Base-by-base conservation (phyloP, 2,888 invertebrate genomes). In the Phyllotreta cruciferae region DNA sequence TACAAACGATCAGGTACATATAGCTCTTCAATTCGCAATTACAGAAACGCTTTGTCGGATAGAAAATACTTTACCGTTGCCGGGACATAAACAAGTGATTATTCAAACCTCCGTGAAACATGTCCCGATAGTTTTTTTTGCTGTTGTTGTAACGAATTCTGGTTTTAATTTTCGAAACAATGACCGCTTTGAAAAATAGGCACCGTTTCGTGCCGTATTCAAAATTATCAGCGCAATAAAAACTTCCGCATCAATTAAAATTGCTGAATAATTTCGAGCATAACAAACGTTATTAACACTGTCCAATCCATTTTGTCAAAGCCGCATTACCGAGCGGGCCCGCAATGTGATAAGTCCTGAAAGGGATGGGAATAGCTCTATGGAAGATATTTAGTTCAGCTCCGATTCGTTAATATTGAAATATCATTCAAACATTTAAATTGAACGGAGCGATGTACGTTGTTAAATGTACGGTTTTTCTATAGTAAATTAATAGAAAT, bases 301-400 rank as follows among this genome's bases (percentile, higher is more conserved):
- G 69, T 69, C 69, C 70, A 56, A 66, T 67, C 62, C 65, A 67
- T 61, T 70, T 68, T 68, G 64, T 66, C 64, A 64, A 53, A 60
- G 52, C 52, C 55, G 52, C 36, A 56, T 42, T 24, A 58, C 44
- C 60, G 52, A 47, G 55, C 13, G 56, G 58, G 64, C 24, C 41
- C 41, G 55, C 37, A 52, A 10, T 52, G 34, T 37, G 62, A 62
- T 41, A 54, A 54, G 52, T 49, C 34, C 9, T 41, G 9, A 41
- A n/a, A 41, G 1, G 6, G 9, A n/a, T 41, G n/a, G 41, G 41
- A 24, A 24, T 24, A 4, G 24, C 24, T 24, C 24, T 24, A 24
- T 24, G 24, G 2, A 24, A 24, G 24, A 24, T 24, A 24, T 24
- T 24, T 24, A 24, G 24, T 24, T 24, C 24, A 4, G 24, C 24